Evolutionary conservation across 1,140 invertebrate genomes (phyloP), one percentile per base, ranked within the genome.

Genomic region (Micrasema longulum): DNA sequence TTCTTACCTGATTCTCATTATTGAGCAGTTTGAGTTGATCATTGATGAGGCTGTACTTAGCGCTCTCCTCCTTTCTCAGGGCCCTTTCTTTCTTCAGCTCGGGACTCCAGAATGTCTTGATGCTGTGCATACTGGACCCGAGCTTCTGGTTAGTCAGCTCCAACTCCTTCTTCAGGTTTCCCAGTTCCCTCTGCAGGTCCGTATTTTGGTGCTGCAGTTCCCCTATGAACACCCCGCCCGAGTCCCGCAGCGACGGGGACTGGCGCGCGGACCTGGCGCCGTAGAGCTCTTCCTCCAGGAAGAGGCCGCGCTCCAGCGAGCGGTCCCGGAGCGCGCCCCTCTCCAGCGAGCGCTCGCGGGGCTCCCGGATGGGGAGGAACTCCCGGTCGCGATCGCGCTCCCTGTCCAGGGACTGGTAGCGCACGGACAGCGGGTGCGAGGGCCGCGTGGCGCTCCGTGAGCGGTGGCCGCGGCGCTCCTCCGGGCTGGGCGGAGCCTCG

Each of bases 41-140:
- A 80, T 97, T 97, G 83, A 99, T 95, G 77, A 98, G 89, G 80
- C 93, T 94, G 88, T 97, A 98, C 83, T 98, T 98, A 77, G 96
- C 95, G 79, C 95, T 96, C 85, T 99, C 98, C 83, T 99, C 98
- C 84, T 99, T 99, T 62, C 97, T 86, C 52, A 99, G 81, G 11
- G 97, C 95, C 69, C 97, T 86, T 85, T 99, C 97, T 86, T 98
- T 99, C 85, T 99, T 99, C 77, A 99, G 87, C 83, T 99, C 98
- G 0, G 98, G 98, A 82, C 96, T 98, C 98, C 98, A 99, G 86
- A 99, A 99, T 10, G 97, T 99, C 86, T 99, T 99, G 80, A 99
- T 99, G 83, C 95, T 97, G 85, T 99, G 97, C 97, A 99, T 99
- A 78, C 94, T 97, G 79, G 97, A 98, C 79, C 96, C 96, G 72